Base-by-base conservation (phyloP, 2,113 vertebrate species). In the Labrus mixtus region DNA sequence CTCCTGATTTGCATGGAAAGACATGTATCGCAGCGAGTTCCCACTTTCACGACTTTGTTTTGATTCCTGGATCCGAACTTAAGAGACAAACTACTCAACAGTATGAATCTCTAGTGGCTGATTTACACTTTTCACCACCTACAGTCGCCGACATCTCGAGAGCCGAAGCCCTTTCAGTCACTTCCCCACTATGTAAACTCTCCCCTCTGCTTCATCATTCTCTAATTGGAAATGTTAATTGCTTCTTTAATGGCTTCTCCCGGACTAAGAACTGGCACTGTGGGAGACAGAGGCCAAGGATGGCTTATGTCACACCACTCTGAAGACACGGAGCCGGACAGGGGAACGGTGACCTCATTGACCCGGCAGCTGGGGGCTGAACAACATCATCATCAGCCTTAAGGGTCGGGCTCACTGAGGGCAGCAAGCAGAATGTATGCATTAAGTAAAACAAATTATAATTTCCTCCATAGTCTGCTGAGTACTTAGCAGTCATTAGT, bases 211-310 rank as follows among this genome's bases (percentile, higher is more conserved):
- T 86, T 89, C 85, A 89, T 89, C 82, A 81, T 82, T 79, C 77
- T 81, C 85, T 91, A 85, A 90, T 83, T 86, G 71, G 73, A 23
- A 43, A 56, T 77, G 77, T 87, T 90, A 89, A 89, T 88, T 88
- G 75, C 82, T 86, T 88, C 68, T 81, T 86, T 85, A 87, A 88
- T 81, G 68, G 77, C 84, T 82, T 85, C 57, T 56, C 59, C 66
- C 76, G 62, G 70, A 86, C 81, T 19, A 57, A 60, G 69, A 79
- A 60, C 25, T 81, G 66, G 68, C 73, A 66, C 68, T 63, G 58
- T 76, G 76, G 63, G 85, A 83, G 77, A 78, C 78, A 87, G 81
- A 87, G 87, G 84, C 82, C 77, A 90, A 79, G 79, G 61, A 76
- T 68, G 74, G 84, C 83, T 76, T 65, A 70, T 82, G 82, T 87